Conservation (phyloP, 2,888 invertebrate species). For the Empis stercorea region DNA sequence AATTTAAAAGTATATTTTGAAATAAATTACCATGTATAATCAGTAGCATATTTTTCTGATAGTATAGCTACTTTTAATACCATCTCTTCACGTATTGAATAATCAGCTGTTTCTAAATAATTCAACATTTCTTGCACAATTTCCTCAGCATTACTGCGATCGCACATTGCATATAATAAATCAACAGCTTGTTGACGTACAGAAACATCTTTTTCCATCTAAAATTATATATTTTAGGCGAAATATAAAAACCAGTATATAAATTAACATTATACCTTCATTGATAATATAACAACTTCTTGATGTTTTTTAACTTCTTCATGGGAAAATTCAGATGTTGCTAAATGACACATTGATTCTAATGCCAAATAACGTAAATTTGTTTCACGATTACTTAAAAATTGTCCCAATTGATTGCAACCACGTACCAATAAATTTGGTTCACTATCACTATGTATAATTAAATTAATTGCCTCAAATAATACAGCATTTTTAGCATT, state of each 20-base stretch:
- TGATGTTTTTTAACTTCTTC: slow-evolving; percentile 99
- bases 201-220: slow-evolving; percentile 96
- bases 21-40: slow-evolving; percentile 90
- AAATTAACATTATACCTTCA: slow-evolving; percentile 50
- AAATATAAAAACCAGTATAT: neutral
- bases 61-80: slow-evolving; percentile 98
- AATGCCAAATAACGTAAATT: slow-evolving; percentile 95
- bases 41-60: slow-evolving; percentile 98
- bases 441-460: slow-evolving; percentile 98
- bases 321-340: slow-evolving; percentile 98
- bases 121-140: slow-evolving; percentile 99
- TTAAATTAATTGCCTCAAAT: slow-evolving; percentile 98
- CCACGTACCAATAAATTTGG: slow-evolving; percentile 93
- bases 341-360: slow-evolving; percentile 98
- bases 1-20: neutral
- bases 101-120: slow-evolving; percentile 98
- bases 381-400: slow-evolving; percentile 92
- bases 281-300: slow-evolving; percentile 95
- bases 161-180: slow-evolving; percentile 98
- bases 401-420: slow-evolving; percentile 97
- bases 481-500: slow-evolving; percentile 99
- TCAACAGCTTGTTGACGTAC: slow-evolving; percentile 97
- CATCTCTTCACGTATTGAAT: slow-evolving; percentile 99
- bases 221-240: slow-evolving; percentile 12
- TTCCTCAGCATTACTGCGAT: slow-evolving; percentile 96